Conservation (phyloP, 2,113 vertebrate genomes). For the Pelvicachromis taeniatus region DNA sequence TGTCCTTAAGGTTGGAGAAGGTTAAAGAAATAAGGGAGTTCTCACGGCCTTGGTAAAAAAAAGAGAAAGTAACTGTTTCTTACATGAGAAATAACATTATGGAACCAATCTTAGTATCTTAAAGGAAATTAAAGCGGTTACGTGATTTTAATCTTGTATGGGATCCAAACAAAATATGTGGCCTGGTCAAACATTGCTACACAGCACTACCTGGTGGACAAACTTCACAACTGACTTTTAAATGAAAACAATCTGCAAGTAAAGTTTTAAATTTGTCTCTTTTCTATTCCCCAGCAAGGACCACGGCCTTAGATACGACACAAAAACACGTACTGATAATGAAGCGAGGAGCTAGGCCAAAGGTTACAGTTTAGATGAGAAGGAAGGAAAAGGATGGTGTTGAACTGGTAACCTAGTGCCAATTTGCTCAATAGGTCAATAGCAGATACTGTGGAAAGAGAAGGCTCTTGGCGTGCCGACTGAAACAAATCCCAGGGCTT, state of each 20-base stretch:
- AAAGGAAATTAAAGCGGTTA: neutral
- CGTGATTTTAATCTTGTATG: neutral
- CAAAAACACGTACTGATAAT: neutral
- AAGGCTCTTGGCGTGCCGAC: neutral
- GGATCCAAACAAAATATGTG: too few relatives aligned
- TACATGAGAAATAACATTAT: neutral
- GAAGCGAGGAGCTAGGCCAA: neutral
- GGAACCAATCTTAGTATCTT: neutral
- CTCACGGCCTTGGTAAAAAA: too few relatives aligned
- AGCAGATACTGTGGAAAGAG: neutral
- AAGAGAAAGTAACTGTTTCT: neutral
- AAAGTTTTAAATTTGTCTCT: neutral
- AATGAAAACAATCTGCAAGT: neutral
- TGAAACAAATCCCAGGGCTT: neutral
- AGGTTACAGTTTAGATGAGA: neutral
- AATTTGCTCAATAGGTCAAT: neutral
- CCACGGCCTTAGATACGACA: neutral
- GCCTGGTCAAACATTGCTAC: neutral
- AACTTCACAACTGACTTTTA: neutral
- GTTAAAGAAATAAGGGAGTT: neutral
- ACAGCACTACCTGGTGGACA: neutral
- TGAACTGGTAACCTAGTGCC: neutral
- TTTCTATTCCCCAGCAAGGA: neutral
- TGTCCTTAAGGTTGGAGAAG: neutral
- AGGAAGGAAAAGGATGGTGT: neutral